phyloP scores from a whole-genome alignment of 2,888 invertebrate genomes.

The Artemia sinica region DNA sequence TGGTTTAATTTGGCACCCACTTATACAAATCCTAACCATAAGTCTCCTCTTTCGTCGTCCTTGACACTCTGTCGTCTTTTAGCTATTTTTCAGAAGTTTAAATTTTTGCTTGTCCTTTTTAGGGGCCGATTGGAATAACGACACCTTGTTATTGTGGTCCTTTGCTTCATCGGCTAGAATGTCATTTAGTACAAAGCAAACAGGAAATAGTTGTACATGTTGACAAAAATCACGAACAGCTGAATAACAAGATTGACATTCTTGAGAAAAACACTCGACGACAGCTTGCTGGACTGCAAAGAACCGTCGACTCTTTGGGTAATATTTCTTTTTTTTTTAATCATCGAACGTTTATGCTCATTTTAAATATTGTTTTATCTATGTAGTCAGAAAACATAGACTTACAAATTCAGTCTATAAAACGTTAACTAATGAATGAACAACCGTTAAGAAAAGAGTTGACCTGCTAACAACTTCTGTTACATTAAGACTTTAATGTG shows the following conservation, averaged over 20 bases:
- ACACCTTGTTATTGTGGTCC: slow-evolving; percentile 86
- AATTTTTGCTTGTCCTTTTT: slow-evolving; percentile 23
- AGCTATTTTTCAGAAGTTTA: background rate
- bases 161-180: slow-evolving; percentile 66
- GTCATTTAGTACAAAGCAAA: slow-evolving; percentile 55
- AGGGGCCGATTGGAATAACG: slow-evolving; percentile 79
- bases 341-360: background rate
- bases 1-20: too few relatives aligned
- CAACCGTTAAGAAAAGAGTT: too few relatives aligned
- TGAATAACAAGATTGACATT: slow-evolving; percentile 49
- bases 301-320: slow-evolving; percentile 37
- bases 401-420: too few relatives aligned
- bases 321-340: background rate
- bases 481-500: too few relatives aligned
- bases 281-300: slow-evolving; percentile 49
- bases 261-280: slow-evolving; percentile 54
- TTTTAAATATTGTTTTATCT: too few relatives aligned
- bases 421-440: too few relatives aligned
- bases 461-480: too few relatives aligned
- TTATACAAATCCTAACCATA: too few relatives aligned
- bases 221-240: slow-evolving; percentile 55
- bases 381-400: too few relatives aligned
- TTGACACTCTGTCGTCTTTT: too few relatives aligned
- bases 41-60: too few relatives aligned
- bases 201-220: slow-evolving; percentile 58